Percentiles rank a stretch among this genome's conserved stretches.
phyloP scores from a whole-genome alignment of 2,797 vertebrate species.

The Falco peregrinus region DNA sequence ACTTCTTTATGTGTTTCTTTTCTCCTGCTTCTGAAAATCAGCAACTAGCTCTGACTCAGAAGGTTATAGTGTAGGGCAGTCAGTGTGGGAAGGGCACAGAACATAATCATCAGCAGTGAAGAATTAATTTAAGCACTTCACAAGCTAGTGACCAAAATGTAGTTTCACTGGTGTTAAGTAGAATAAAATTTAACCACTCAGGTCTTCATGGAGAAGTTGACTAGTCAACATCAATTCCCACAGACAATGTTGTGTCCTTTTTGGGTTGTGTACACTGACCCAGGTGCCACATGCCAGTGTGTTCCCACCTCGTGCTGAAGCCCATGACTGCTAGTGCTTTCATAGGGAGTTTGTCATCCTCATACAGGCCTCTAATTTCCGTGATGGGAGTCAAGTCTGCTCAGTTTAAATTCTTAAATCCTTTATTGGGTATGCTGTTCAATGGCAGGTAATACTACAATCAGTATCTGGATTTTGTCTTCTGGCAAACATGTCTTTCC shows the following conservation, averaged over 20 bases:
- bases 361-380: neutral
- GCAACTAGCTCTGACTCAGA: neutral
- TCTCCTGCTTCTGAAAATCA: neutral
- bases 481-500: neutral
- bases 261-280: fast-evolving
- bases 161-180: neutral
- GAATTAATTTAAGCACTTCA: neutral
- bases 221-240: neutral
- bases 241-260: neutral
- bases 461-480: neutral
- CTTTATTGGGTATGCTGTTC: neutral
- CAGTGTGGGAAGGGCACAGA: neutral
- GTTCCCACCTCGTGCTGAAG: neutral
- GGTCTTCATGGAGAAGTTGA: neutral
- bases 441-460: neutral
- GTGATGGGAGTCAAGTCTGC: neutral
- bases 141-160: neutral
- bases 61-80: neutral
- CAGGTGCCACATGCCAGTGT: fast-evolving
- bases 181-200: neutral
- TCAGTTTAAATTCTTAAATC: neutral
- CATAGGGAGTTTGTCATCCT: neutral
- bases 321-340: neutral
- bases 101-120: neutral
- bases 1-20: neutral